Conservation (phyloP, 2,888 invertebrate genomes). For the Glyphotaelius pellucidus region DNA sequence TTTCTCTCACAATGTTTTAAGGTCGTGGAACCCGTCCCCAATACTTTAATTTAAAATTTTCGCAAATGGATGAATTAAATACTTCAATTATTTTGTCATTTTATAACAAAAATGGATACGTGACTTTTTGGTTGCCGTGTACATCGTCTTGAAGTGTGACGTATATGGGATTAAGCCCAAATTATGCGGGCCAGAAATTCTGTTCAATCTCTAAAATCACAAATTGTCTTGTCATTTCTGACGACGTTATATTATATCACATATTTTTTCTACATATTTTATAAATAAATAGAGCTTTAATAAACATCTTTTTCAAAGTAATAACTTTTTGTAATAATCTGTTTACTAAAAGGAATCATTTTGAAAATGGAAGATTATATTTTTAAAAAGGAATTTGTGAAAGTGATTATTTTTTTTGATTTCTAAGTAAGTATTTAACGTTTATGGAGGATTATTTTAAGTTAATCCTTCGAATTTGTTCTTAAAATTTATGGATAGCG, state of each 20-base stretch:
- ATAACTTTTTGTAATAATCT: neutral
- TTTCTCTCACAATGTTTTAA: no score
- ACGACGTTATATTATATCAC: neutral
- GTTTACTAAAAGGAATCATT: neutral
- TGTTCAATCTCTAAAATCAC: no score
- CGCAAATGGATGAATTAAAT: no score
- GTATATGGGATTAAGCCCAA: neutral
- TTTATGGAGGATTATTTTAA: no score
- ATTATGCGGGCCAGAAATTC: neutral
- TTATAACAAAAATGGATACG: neutral
- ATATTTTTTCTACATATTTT: neutral
- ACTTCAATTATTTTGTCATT: no score
- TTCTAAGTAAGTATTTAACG: no score
- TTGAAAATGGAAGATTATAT: neutral
- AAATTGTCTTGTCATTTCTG: neutral
- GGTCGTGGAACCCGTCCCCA: no score
- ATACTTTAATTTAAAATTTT: no score
- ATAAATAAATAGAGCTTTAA: neutral
- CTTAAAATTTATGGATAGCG: no score
- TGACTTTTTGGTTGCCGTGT: neutral
- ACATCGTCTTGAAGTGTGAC: neutral
- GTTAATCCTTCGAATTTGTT: no score
- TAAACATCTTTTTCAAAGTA: neutral
- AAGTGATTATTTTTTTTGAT: no score
- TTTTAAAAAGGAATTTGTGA: neutral